Base-by-base conservation (phyloP, 1,140 invertebrate genomes). In the Zaprionus ghesquierei region DNA sequence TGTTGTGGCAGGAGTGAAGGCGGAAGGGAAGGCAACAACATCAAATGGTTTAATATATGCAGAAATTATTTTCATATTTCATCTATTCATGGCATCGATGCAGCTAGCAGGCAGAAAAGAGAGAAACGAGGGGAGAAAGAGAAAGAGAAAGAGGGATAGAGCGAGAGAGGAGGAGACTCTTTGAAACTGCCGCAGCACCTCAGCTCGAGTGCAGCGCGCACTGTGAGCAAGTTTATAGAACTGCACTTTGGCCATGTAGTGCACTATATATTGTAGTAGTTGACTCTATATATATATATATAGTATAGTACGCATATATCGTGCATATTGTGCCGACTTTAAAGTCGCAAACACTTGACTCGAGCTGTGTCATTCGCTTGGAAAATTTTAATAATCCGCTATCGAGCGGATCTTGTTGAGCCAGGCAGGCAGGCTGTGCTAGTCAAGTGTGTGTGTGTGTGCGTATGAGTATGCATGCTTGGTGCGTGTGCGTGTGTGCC, bases 341-440 rank as follows among this genome's bases (percentile, higher is more conserved):
- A 69, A 55, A 60, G 55, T 20, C 35, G 15, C 41, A 27, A 77
- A 63, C 64, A 84, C 80, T 85, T 81, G 78, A 77, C 71, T 77
- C 78, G 70, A 65, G 68, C 35, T 64, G 69, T 75, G 68, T 65
- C 78, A 79, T 71, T 89, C 84, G 79, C 66, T 89, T 79, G 79
- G 76, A 84, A 84, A 77, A 87, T 84, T 87, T 87, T 87, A 87
- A 87, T 87, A 87, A 89, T 87, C 82, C 79, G 87, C 70, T 79
- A 89, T 89, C 84, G 78, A 79, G 73, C 71, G 51, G 69, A 50
- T 56, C 22, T 73, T 54, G 35, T 5, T 15, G 5, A 10, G 6
- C 18, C n/a, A n/a, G n/a, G n/a, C n/a, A n/a, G 3, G 18, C 38
- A 35, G 74, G 76, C 73, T 69, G 44, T 63, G 22, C 51, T n/a